Evolutionary conservation across 2,113 vertebrate species (phyloP).

Genomic region (Tragelaphus strepsiceros): DNA sequence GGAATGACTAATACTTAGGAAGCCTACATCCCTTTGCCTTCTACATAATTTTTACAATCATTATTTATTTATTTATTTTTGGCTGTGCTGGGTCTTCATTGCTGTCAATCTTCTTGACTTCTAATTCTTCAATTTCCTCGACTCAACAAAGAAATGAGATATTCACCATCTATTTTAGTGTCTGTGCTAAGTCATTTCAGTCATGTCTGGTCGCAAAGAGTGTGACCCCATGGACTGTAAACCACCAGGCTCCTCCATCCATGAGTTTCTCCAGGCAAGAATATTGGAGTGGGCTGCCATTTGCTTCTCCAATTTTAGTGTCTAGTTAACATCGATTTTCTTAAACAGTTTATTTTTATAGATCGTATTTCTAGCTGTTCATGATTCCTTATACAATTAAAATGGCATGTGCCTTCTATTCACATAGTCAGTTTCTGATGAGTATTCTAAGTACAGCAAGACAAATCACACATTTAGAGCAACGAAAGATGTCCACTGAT

Average conservation of each 20-base stretch:
- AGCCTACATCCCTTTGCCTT: background rate
- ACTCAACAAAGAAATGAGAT: background rate
- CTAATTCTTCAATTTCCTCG: background rate
- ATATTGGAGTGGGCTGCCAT: no score
- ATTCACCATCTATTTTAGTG: background rate
- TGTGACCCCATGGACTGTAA: no score
- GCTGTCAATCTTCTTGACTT: background rate
- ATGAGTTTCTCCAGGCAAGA: no score
- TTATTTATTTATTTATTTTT: no score
- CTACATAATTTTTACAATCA: no score
- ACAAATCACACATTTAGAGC: slow-evolving; percentile 30
- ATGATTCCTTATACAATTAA: slow-evolving; percentile 39
- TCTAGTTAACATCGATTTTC: background rate
- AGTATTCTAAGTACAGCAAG: slow-evolving; percentile 32
- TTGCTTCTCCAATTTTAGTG: background rate
- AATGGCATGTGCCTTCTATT: slow-evolving; percentile 2
- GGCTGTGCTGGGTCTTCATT: no score
- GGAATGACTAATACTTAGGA: background rate
- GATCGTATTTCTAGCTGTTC: background rate
- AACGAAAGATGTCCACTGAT: background rate
- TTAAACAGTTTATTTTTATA: slow-evolving; percentile 30
- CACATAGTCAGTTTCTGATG: slow-evolving; percentile 22
- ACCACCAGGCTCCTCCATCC: no score
- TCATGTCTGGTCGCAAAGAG: no score
- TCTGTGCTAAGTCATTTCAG: no score